Base-by-base conservation (phyloP, 2,888 invertebrate genomes). In the Miltochrista miniata region DNA sequence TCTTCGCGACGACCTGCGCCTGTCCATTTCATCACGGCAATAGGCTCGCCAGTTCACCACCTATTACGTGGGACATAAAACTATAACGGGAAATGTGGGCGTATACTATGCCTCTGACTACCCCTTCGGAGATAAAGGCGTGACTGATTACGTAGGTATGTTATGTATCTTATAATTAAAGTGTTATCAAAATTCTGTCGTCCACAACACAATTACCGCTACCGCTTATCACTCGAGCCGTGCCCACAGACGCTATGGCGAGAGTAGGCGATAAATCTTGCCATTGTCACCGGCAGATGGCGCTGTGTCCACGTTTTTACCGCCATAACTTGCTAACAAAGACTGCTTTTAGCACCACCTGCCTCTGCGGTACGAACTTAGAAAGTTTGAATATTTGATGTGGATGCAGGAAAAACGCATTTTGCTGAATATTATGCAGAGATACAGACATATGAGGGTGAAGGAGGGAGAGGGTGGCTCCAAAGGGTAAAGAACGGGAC, bases 221-320 rank as follows among this genome's bases (percentile, higher is more conserved):
- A 18, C 1, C 43, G 29, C 38, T 67, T 54, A 37, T 33, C 48
- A 34, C 5, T 65, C 61, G 47, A 11, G 49, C 64, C 56, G 47
- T 33, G 12, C 53, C 54, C 54, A 56, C 54, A 67, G 63, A 66
- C 68, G 64, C 74, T 74, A 72, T 68, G 65, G 73, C 70, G 72
- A 75, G 74, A 81, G 77, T 72, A 78, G 74, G 74, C 78, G 60
- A 87, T 88, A 88, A 88, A 87, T 88, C 88, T 83, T 73, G 57
- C 73, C 73, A 81, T 79, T 84, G 87, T 87, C 87, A 75, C 76
- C 76, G 73, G 60, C 89, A 89, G 86, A 87, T 85, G 88, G 81
- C 83, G 81, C 69, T 68, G 66, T 75, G 85, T 81, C 79, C 82
- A 83, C 78, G 84, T 86, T 87, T 87, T 86, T 85, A 76, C 83